Conservation (phyloP, 1,140 invertebrate species). For the Propsilocerus akamusi region DNA sequence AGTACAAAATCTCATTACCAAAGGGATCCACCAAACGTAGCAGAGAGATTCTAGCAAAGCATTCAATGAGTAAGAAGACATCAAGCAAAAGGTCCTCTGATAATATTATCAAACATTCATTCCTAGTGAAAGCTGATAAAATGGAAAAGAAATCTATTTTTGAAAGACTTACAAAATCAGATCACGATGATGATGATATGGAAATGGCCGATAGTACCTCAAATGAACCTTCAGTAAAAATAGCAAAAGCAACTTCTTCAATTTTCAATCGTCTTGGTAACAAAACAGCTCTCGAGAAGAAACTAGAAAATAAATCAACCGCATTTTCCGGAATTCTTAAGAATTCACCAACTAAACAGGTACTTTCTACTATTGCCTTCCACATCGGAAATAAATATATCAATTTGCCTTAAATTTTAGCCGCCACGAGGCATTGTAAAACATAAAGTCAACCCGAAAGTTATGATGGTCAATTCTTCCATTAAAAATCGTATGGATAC, state of each 20-base stretch:
- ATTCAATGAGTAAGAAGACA: slow-evolving; percentile 16
- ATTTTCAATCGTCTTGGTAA: slow-evolving; percentile 21
- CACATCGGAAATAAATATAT: slow-evolving; percentile 9
- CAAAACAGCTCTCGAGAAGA: slow-evolving; percentile 7
- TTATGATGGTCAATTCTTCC: slow-evolving; percentile 19
- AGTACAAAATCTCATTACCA: slow-evolving; percentile 28
- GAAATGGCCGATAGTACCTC: neutral
- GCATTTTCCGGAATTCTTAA: slow-evolving; percentile 13
- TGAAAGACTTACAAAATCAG: slow-evolving; percentile 11
- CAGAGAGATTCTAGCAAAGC: slow-evolving; percentile 25
- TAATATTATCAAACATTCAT: neutral
- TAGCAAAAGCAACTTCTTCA: slow-evolving; percentile 12
- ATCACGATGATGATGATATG: neutral
- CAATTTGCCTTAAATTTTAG: neutral
- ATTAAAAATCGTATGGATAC: slow-evolving; percentile 15
- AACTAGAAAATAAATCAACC: neutral
- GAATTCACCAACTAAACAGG: slow-evolving; percentile 11
- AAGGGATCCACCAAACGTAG: slow-evolving; percentile 25
- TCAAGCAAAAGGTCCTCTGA: neutral
- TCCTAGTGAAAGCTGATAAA: slow-evolving; percentile 19
- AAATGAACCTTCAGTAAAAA: slow-evolving; percentile 7
- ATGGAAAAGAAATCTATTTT: slow-evolving; percentile 16
- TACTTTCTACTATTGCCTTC: neutral
- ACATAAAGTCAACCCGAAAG: slow-evolving; percentile 12
- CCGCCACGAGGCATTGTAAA: neutral